These are phyloP conservation scores for Trematocara nigrifrons DNA, from an alignment of 2,113 vertebrate species.

Conservation along the genomic window DNA sequence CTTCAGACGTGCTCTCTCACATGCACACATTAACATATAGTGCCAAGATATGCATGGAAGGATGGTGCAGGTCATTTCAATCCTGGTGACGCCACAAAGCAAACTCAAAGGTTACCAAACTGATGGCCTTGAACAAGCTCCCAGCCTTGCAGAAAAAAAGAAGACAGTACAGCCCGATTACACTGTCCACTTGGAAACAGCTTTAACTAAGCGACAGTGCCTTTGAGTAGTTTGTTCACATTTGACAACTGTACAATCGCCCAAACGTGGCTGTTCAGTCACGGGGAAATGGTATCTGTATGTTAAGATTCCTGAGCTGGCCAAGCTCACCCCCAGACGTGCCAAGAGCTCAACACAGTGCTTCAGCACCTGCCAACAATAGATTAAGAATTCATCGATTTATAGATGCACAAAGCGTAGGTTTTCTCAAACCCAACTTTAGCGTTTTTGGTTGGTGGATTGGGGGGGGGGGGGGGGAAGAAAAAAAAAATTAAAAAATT, in stretches of 20 bases:
- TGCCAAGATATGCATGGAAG: constrained; percentile 20
- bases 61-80: constrained; percentile 14
- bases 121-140: not conserved
- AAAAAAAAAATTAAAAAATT: too few species aligned
- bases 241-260: not conserved
- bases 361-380: constrained; percentile 49
- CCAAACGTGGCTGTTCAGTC: constrained; percentile 6
- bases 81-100: constrained; percentile 9
- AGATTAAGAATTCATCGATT: constrained; percentile 42
- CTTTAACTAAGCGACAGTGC: not conserved
- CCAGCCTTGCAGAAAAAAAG: not conserved
- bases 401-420: constrained; percentile 62
- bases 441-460: constrained; percentile 60
- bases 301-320: constrained; percentile 53
- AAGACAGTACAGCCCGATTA: constrained; percentile 5
- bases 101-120: constrained; percentile 1
- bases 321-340: constrained; percentile 39
- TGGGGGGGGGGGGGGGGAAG: not conserved
- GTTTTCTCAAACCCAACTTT: constrained; percentile 72
- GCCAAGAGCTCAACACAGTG: constrained; percentile 57
- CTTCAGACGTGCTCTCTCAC: constrained; percentile 24
- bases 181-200: not conserved
- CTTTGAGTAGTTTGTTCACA: not conserved
- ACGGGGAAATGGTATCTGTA: constrained; percentile 30
- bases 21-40: constrained; percentile 32